Evolutionary conservation across 2,888 invertebrate species (phyloP), one percentile per base, ranked within the genome.

Genomic region (Azorinus chamasolen): DNA sequence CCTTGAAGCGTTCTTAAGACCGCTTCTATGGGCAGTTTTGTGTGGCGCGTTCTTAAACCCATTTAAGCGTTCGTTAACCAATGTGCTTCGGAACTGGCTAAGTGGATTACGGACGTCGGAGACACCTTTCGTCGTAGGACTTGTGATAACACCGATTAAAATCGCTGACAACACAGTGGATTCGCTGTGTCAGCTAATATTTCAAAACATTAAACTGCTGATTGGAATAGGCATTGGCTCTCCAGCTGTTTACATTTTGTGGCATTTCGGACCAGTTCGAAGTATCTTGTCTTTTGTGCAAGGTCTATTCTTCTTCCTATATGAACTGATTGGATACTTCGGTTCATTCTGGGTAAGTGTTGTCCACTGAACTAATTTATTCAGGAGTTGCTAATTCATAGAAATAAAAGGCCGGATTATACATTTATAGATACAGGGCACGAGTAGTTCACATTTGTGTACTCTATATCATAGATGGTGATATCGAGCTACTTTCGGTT

Each of bases 31-130:
- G 99, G 98, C 99, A 0, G 94, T 98, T 68, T 94, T 99, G 39
- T 97, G 98, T 88, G 99, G 99, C n/a, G 98, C 98, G 0, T 96
- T 98, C 45, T 94, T 99, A n/a, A 97, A 98, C 93, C 99, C 99
- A 0, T 96, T 98, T 90, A 99, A 99, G 93, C 95, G 96, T 76
- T 95, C 95, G 66, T 93, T 98, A 51, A 96, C 97, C 0, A 95
- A 95, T 73, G 94, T 95, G 75, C 94, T 97, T 24, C 95, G 96
- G 86, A 95, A 95, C 83, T 98, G 98, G 97, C 96, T 93, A 62
- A 84, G 83, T 81, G 88, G 89, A 6, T 62, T 93, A 20, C 78
- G 86, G 22, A 63, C 69, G 0, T 90, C 93, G 1, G 90, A 93
- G 10, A 94, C 94, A 1, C 94, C 94, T 1, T 90, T 95, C 46